phyloP scores from a whole-genome alignment of 2,888 invertebrate genomes.

The Seira ritae region DNA sequence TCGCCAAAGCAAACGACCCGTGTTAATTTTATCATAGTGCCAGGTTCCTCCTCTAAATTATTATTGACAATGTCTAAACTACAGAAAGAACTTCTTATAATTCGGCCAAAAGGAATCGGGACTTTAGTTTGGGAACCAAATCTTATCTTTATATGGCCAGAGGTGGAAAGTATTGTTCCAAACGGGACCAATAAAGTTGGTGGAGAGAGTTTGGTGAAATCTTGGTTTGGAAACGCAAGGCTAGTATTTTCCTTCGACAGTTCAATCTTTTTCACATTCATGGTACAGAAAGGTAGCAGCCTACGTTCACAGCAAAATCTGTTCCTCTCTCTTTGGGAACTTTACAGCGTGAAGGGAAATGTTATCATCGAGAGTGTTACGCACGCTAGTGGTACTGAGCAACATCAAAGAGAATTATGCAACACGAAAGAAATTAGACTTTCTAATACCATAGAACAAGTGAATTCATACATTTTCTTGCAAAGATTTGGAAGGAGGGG shows the following conservation, averaged over 20 bases:
- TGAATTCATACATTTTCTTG: conserved; percentile 41
- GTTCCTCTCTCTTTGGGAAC: conserved; percentile 33
- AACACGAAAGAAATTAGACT: neutral
- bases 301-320: conserved; percentile 33
- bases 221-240: conserved; percentile 32
- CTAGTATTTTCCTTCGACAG: conserved; percentile 39
- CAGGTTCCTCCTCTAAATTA: conserved; percentile 3
- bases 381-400: neutral
- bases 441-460: conserved; percentile 24
- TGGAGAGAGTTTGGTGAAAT: conserved; percentile 4
- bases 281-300: conserved; percentile 49
- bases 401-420: neutral
- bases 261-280: conserved; percentile 50
- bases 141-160: conserved; percentile 44
- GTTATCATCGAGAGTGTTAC: neutral
- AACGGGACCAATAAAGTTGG: neutral
- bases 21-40: conserved; percentile 32
- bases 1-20: neutral
- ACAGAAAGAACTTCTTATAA: conserved; percentile 16
- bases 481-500: conserved; percentile 41
- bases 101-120: neutral
- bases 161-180: conserved; percentile 11
- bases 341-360: conserved; percentile 33
- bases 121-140: conserved; percentile 46
- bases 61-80: conserved; percentile 19